phyloP scores from a whole-genome alignment of 2,888 invertebrate species.

The Notodonta ziczac region DNA sequence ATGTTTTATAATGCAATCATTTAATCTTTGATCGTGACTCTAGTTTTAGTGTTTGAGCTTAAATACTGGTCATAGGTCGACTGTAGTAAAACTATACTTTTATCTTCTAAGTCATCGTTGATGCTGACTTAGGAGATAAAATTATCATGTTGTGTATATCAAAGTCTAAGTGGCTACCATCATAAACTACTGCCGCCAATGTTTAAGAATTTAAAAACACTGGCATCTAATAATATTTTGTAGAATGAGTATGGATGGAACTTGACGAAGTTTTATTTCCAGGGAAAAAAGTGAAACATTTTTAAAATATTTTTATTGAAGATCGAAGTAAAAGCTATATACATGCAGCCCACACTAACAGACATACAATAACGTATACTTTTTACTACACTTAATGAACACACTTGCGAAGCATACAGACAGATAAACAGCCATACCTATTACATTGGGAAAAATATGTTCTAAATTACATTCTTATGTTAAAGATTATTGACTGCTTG shows the following conservation, averaged over 20 bases:
- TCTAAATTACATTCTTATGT: background rate
- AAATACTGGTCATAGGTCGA: background rate
- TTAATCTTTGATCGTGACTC: background rate
- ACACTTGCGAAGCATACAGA: slow-evolving; percentile 7
- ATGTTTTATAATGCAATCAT: background rate
- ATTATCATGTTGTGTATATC: background rate
- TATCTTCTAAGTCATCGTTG: too few species aligned
- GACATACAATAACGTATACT: slow-evolving; percentile 19
- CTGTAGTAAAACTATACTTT: background rate
- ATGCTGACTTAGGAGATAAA: background rate
- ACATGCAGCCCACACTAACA: slow-evolving; percentile 38
- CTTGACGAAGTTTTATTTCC: too few species aligned
- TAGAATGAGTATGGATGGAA: too few species aligned
- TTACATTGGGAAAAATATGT: background rate
- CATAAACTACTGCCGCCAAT: background rate
- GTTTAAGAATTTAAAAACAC: background rate
- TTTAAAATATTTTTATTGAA: slow-evolving; percentile 26
- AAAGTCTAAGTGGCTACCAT: background rate
- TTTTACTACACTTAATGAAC: slow-evolving; percentile 12
- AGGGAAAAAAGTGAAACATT: slow-evolving; percentile 10
- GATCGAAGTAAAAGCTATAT: slow-evolving; percentile 32
- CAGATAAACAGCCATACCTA: slow-evolving; percentile 12
- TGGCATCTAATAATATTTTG: too few species aligned
- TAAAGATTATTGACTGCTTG: background rate
- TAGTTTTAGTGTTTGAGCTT: background rate